Evolutionary conservation across 2,113 vertebrate species (phyloP).

Genomic region (Myotis brandtii): DNA sequence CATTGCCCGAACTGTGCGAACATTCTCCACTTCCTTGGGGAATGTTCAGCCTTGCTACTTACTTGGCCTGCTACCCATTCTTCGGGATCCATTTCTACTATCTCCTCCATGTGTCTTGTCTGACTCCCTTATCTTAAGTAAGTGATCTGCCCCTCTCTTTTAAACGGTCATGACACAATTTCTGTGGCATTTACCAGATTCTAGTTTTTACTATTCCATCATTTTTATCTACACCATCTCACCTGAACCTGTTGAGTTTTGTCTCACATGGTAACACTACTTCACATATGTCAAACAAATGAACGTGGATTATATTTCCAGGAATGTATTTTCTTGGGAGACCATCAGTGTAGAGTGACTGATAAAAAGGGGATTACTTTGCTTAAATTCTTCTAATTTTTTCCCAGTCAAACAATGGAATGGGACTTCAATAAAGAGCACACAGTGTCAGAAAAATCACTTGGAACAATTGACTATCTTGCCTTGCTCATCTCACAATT

Average conservation of each 20-base stretch:
- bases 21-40: not conserved
- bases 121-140: not conserved
- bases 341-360: not conserved
- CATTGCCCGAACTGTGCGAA: not conserved
- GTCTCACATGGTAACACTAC: not conserved
- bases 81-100: not conserved
- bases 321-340: not conserved
- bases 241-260: not conserved
- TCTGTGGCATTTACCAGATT: not conserved
- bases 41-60: not conserved
- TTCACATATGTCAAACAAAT: not conserved
- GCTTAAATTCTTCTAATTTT: conserved; percentile 8
- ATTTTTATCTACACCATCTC: not conserved
- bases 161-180: not conserved
- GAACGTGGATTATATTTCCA: not conserved
- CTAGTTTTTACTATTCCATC: not conserved
- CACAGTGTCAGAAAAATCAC: not conserved
- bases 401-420: not conserved
- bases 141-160: not conserved
- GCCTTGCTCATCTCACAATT: not conserved
- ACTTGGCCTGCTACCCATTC: not conserved
- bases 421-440: not conserved
- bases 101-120: not conserved
- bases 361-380: conserved; percentile 3
- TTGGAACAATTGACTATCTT: not conserved